Percentiles rank a stretch among this genome's conserved stretches.
Evolutionary conservation across 2,888 invertebrate genomes (phyloP).

Genomic region (Tachystola acroxantha): DNA sequence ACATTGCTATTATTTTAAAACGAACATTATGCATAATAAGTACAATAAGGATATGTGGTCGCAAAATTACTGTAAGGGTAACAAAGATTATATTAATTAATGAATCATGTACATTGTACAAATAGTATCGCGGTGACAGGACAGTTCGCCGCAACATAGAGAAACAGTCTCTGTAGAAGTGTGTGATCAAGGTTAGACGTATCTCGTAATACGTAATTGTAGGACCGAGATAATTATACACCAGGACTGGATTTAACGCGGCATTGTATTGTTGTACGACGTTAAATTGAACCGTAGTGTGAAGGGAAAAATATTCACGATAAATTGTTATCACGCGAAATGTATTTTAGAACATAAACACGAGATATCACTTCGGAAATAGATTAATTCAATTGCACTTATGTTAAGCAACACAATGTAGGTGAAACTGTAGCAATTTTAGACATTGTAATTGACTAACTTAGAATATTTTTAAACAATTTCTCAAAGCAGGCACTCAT

Average conservation of each 20-base stretch:
- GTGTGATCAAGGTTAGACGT: slow-evolving; percentile 57
- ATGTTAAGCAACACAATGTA: no score
- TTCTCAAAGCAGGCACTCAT: no score
- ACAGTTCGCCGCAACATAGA: slow-evolving; percentile 21
- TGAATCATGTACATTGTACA: slow-evolving; percentile 34
- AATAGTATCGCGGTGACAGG: slow-evolving; percentile 43
- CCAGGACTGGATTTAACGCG: slow-evolving; percentile 39
- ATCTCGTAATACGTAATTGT: slow-evolving; percentile 39
- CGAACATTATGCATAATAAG: not conserved
- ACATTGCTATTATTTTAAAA: not conserved
- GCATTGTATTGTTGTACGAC: slow-evolving; percentile 18
- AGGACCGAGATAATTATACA: slow-evolving; percentile 52
- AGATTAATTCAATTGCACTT: no score
- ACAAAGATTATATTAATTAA: slow-evolving; percentile 20
- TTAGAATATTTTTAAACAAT: no score
- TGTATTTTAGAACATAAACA: not conserved
- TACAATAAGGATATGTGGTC: slow-evolving; percentile 10
- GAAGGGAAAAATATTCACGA: slow-evolving; percentile 3
- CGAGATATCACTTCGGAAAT: no score
- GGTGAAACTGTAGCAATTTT: no score
- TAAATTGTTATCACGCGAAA: not conserved
- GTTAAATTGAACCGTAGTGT: not conserved
- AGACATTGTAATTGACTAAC: no score
- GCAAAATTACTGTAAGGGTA: slow-evolving; percentile 14
- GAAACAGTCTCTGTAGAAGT: slow-evolving; percentile 34